Evolutionary conservation across 2,888 invertebrate genomes (phyloP).

Genomic region (Aphelenchoides bicaudatus): DNA sequence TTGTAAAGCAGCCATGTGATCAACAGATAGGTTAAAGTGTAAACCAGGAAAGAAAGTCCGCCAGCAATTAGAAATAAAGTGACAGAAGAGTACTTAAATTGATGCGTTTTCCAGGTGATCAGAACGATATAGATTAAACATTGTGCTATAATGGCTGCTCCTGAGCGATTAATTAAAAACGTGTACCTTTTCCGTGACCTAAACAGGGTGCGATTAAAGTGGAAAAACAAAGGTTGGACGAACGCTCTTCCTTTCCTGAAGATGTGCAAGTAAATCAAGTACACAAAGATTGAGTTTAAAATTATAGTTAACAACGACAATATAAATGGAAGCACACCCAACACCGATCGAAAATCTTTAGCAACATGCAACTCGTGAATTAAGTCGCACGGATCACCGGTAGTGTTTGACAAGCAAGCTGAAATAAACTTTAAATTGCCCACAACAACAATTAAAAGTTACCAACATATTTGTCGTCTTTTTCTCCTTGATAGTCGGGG

Average conservation of each 20-base stretch:
- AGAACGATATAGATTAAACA: slow-evolving; percentile 49
- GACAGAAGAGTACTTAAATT: slow-evolving; percentile 49
- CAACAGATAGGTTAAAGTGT: slow-evolving; percentile 46
- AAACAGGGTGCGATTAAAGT: slow-evolving; percentile 20
- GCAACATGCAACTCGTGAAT: slow-evolving; percentile 48
- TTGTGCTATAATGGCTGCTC: slow-evolving; percentile 45
- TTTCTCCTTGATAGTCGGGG: slow-evolving; percentile 13
- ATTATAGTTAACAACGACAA: slow-evolving; percentile 47
- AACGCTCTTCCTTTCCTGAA: slow-evolving; percentile 1
- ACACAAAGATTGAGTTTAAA: slow-evolving; percentile 43
- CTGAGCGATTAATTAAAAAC: slow-evolving; percentile 47
- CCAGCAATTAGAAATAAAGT: slow-evolving; percentile 51
- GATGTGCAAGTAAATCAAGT: slow-evolving; percentile 25
- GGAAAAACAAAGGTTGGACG: neutral
- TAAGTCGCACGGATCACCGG: slow-evolving; percentile 5
- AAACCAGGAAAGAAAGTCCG: slow-evolving; percentile 43
- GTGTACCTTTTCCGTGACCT: slow-evolving; percentile 51
- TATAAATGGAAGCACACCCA: slow-evolving; percentile 52
- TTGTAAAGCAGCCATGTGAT: slow-evolving; percentile 48
- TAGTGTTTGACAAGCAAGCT: slow-evolving; percentile 1
- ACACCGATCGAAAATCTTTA: slow-evolving; percentile 53
- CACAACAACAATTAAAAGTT: neutral
- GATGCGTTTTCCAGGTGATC: slow-evolving; percentile 49
- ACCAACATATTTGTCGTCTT: slow-evolving; percentile 23
- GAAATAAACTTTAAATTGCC: neutral